Conservation (phyloP, 2,113 vertebrate species). For the Dascyllus trimaculatus region DNA sequence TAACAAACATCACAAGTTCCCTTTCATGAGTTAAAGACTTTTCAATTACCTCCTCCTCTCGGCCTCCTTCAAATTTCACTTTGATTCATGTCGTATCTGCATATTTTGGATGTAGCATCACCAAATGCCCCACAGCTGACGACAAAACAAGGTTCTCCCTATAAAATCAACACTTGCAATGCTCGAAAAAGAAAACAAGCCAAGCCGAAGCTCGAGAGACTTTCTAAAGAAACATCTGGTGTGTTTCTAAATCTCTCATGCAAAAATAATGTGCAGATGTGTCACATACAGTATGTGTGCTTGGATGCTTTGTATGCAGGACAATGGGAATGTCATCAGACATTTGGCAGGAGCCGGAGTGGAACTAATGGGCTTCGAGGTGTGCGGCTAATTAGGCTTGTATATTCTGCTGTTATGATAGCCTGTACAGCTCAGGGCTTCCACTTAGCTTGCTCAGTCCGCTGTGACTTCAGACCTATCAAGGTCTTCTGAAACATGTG, state of each 20-base stretch:
- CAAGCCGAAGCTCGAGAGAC: constrained; percentile 1
- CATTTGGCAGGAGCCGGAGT: constrained; percentile 33
- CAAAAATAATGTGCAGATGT: constrained; percentile 26
- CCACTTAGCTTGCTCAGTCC: neutral
- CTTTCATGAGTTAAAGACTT: no score
- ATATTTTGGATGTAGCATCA: constrained; percentile 14
- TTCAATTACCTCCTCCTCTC: neutral
- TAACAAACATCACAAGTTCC: no score
- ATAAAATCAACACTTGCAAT: neutral
- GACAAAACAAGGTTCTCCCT: constrained; percentile 8
- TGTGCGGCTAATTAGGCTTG: constrained; percentile 57
- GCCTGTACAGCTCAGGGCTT: neutral
- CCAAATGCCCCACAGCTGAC: constrained; percentile 7
- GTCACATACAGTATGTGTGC: constrained; percentile 24
- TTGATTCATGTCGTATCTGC: neutral
- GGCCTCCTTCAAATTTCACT: neutral
- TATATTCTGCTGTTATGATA: constrained; percentile 47
- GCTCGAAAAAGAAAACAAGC: neutral
- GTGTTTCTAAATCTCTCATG: neutral
- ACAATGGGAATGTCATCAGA: constrained; percentile 16
- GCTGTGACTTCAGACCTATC: constrained; percentile 22
- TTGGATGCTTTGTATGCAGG: constrained; percentile 21
- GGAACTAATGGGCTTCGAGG: constrained; percentile 57
- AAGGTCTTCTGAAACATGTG: constrained; percentile 26
- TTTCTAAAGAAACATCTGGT: no score